A percentile compares a stretch with the other conserved stretches of the same genome.
These are phyloP conservation scores for Alces alces DNA, from an alignment of 2,113 vertebrate species.

Conservation along the genomic window DNA sequence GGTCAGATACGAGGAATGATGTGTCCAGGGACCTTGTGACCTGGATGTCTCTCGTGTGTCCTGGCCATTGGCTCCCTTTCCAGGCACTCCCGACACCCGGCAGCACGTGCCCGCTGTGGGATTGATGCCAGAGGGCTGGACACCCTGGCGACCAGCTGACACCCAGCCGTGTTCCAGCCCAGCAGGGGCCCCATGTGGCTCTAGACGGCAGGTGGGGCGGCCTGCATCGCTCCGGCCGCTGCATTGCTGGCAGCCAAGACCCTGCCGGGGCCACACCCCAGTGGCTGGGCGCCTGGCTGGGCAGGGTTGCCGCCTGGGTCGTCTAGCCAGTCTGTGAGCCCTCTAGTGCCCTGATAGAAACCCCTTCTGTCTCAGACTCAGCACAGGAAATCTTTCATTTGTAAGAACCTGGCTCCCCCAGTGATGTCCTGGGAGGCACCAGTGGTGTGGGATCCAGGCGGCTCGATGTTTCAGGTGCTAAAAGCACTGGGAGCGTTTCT, in stretches of 20 bases:
- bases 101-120: background rate
- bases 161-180: background rate
- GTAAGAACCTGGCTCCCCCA: background rate
- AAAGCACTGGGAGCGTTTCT: background rate
- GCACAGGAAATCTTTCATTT: background rate
- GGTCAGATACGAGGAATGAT: background rate
- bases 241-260: background rate
- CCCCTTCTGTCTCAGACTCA: background rate
- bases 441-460: accelerated
- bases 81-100: background rate
- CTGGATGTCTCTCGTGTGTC: background rate
- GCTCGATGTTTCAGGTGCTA: background rate
- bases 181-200: accelerated
- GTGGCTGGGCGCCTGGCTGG: background rate
- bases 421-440: background rate
- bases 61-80: background rate
- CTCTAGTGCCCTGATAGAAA: background rate
- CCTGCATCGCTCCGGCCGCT: background rate
- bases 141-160: background rate
- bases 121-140: background rate
- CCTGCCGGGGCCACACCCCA: background rate
- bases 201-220: background rate
- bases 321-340: background rate
- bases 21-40: background rate
- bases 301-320: background rate